These are phyloP conservation scores for Ptychadena robeensis DNA, from an alignment of 2,797 vertebrate genomes.

Conservation along the genomic window DNA sequence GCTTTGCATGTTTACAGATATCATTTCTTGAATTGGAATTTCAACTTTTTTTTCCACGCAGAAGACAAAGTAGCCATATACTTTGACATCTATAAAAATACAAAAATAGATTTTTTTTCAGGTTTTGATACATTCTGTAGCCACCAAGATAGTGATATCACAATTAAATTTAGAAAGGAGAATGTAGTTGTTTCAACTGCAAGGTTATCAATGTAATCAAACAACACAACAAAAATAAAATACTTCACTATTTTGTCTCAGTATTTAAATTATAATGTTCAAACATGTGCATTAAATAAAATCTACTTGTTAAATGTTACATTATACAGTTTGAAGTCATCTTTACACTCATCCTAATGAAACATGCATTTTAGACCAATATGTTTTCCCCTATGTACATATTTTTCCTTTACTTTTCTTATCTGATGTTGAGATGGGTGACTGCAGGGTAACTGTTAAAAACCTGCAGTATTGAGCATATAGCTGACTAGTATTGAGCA, in stretches of 20 bases:
- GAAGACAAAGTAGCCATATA: constrained; percentile 4
- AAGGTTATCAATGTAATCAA: neutral
- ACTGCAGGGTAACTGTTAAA: too few relatives aligned
- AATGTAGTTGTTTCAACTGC: neutral
- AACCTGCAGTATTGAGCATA: too few relatives aligned
- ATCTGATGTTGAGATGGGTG: too few relatives aligned
- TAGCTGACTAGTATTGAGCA: too few relatives aligned
- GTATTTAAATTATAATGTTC: neutral
- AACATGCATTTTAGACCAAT: too few relatives aligned
- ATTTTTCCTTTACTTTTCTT: too few relatives aligned
- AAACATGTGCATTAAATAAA: neutral
- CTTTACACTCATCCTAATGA: too few relatives aligned
- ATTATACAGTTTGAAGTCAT: too few relatives aligned
- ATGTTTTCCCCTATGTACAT: too few relatives aligned
- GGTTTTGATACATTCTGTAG: neutral
- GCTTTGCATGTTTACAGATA: constrained; percentile 46
- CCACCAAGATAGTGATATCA: neutral
- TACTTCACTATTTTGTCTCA: neutral
- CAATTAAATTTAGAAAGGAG: neutral
- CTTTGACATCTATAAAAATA: constrained; percentile 10
- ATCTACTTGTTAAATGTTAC: too few relatives aligned
- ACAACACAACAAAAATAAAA: neutral
- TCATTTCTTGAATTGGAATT: constrained; percentile 39
- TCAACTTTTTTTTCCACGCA: constrained; percentile 33
- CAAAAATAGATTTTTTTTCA: neutral